Percentiles rank a stretch among this genome's conserved stretches.
Conservation (phyloP, 2,797 vertebrate genomes). For the Rhynchonycteris naso region DNA sequence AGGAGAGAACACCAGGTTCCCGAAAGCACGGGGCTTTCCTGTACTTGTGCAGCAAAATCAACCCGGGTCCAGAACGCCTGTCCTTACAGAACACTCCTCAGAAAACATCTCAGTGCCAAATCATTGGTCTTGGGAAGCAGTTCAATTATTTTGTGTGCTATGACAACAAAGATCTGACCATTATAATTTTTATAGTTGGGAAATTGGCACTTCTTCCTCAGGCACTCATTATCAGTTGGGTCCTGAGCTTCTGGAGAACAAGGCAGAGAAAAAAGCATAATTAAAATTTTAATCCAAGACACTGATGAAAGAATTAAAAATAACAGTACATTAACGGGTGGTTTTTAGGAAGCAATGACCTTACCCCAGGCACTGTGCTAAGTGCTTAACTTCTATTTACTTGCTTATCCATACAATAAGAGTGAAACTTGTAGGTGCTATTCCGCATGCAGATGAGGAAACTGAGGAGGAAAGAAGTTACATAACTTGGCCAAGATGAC, state of each 20-base stretch:
- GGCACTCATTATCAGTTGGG: not conserved
- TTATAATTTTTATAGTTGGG: not conserved
- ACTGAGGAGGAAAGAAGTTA: not conserved
- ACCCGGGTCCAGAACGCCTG: not conserved
- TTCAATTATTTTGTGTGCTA: not conserved
- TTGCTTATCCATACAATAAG: not conserved
- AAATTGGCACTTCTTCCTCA: not conserved
- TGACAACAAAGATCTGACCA: fast-evolving
- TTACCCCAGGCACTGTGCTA: fast-evolving
- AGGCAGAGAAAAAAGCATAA: not conserved
- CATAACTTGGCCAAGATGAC: not conserved
- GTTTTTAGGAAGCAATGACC: too few species aligned
- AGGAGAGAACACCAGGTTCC: not conserved
- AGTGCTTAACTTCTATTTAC: not conserved
- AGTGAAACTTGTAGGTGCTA: not conserved
- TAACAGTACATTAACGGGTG: not conserved
- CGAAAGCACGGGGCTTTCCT: fast-evolving
- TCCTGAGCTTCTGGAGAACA: not conserved
- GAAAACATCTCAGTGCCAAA: not conserved
- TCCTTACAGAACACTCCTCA: not conserved
- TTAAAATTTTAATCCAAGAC: not conserved
- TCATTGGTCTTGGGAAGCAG: fast-evolving
- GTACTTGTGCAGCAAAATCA: not conserved
- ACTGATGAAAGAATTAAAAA: not conserved
- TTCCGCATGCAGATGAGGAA: not conserved